Percentiles rank a stretch among this genome's conserved stretches.
These are phyloP conservation scores for Drosophila parthenogenetica DNA, from an alignment of 2,888 invertebrate genomes.

Conservation along the genomic window DNA sequence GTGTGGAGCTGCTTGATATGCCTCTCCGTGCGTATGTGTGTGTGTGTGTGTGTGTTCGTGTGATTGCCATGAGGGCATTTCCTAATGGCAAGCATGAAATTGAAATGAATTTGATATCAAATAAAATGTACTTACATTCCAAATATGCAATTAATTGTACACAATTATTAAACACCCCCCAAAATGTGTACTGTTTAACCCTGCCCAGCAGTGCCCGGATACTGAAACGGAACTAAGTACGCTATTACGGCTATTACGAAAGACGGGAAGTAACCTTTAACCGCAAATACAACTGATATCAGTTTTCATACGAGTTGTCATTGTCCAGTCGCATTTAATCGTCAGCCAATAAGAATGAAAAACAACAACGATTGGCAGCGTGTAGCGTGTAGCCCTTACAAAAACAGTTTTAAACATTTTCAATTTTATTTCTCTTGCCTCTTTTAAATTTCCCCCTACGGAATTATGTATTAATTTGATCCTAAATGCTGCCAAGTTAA, in stretches of 20 bases:
- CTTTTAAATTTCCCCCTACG: conserved; percentile 11
- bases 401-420: conserved; percentile 6
- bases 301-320: conserved; percentile 48
- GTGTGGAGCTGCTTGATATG: conserved; percentile 53
- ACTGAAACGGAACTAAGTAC: conserved; percentile 44
- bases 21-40: conserved; percentile 10
- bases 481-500: conserved; percentile 72
- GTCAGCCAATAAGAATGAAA: not conserved
- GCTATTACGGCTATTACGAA: conserved; percentile 43
- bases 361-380: not conserved
- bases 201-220: conserved; percentile 17
- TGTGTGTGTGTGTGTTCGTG: conserved; percentile 30
- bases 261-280: conserved; percentile 58
- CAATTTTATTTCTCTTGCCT: not conserved
- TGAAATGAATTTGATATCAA: conserved; percentile 72
- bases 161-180: conserved; percentile 33
- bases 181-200: conserved; percentile 4
- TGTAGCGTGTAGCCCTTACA: conserved; percentile 3
- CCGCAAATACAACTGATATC: conserved; percentile 54
- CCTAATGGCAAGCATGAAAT: conserved; percentile 64
- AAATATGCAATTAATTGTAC: conserved; percentile 49
- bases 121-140: conserved; percentile 55
- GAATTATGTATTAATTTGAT: conserved; percentile 69
- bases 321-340: conserved; percentile 33
- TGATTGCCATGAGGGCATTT: conserved; percentile 63